Percentiles rank a stretch among this genome's conserved stretches.
Evolutionary conservation across 2,797 vertebrate species (phyloP).

Genomic region (Etheostoma nigrum): DNA sequence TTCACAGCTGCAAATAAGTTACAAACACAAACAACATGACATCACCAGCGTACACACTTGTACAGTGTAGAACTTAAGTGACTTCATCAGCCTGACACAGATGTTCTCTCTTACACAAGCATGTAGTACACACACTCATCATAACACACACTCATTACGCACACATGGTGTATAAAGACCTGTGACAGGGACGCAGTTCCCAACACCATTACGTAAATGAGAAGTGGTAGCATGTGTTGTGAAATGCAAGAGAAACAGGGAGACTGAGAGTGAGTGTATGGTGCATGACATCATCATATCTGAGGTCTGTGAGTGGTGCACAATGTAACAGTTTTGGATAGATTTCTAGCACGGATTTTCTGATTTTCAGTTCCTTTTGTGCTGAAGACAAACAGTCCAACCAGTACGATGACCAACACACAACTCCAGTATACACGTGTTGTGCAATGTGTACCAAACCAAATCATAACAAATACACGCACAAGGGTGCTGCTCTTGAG

Average conservation of each 20-base stretch:
- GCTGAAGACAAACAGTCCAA: not conserved
- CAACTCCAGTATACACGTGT: not conserved
- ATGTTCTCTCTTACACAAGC: slow-evolving; percentile 71
- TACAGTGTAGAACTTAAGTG: slow-evolving; percentile 54
- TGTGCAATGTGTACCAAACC: not conserved
- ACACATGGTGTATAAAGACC: slow-evolving; percentile 56
- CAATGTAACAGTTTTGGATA: slow-evolving; percentile 28
- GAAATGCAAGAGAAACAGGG: slow-evolving; percentile 41
- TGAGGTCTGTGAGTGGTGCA: slow-evolving; percentile 52
- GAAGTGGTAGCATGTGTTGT: slow-evolving; percentile 75
- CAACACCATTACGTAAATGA: slow-evolving; percentile 62
- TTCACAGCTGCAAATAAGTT: slow-evolving; percentile 12
- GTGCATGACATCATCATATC: slow-evolving; percentile 69
- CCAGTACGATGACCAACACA: not conserved
- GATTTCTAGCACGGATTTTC: slow-evolving; percentile 26
- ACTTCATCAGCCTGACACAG: slow-evolving; percentile 70
- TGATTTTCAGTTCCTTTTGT: slow-evolving; percentile 23
- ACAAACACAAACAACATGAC: slow-evolving; percentile 39
- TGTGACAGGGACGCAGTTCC: slow-evolving; percentile 69
- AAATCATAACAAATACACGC: slow-evolving; percentile 13
- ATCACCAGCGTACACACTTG: slow-evolving; percentile 43
- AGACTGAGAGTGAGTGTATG: slow-evolving; percentile 46
- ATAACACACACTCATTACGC: slow-evolving; percentile 65
- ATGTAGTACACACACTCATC: slow-evolving; percentile 50
- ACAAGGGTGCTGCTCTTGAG: slow-evolving; percentile 17